Evolutionary conservation across 2,888 invertebrate species (phyloP), one percentile per base, ranked within the genome.

Genomic region (Tenthredo distinguenda): DNA sequence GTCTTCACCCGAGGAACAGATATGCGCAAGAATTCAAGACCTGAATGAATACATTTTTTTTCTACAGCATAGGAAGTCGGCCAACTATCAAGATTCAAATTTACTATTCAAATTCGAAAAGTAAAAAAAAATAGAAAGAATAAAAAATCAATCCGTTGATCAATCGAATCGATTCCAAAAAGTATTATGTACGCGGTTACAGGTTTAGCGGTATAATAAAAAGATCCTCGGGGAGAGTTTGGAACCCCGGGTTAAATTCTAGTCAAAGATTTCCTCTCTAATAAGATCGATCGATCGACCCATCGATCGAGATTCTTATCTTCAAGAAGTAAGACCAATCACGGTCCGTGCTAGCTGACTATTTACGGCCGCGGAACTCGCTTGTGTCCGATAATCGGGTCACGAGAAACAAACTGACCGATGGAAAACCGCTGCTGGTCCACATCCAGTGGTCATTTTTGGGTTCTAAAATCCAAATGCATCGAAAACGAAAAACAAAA

Each of bases 261-360:
- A 68, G 68, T 34, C 68, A 68, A 68, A 68, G 68, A 68, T 68
- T 68, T 68, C 68, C 18, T 68, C 31, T 34, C 31, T 34, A 68
- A 34, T 68, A 68, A 68, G 68, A 68, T 68, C 68, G 68, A 68
- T 68, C 68, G 68, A 68, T 68, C 34, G 34, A 34, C 0, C 62
- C 62, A 62, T 34, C 34, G 68, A 68, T 68, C 34, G 68, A 34
- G 68, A 68, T 68, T 34, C 68, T 68, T 34, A 68, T 68, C 68
- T 68, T 1, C 1, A 34, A 68, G 34, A 34, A 68, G 68, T 68
- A 68, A 68, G 68, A 34, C 68, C 68, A 68, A 68, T 68, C 68
- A 18, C 68, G 68, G 34, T 34, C 68, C 7, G 31, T 34, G 68
- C 68, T 34, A 34, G 68, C 68, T 34, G 68, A 68, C 68, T 68